Percentiles rank a stretch among this genome's conserved stretches.
phyloP scores from a whole-genome alignment of 2,797 vertebrate species.

The Alca torda region DNA sequence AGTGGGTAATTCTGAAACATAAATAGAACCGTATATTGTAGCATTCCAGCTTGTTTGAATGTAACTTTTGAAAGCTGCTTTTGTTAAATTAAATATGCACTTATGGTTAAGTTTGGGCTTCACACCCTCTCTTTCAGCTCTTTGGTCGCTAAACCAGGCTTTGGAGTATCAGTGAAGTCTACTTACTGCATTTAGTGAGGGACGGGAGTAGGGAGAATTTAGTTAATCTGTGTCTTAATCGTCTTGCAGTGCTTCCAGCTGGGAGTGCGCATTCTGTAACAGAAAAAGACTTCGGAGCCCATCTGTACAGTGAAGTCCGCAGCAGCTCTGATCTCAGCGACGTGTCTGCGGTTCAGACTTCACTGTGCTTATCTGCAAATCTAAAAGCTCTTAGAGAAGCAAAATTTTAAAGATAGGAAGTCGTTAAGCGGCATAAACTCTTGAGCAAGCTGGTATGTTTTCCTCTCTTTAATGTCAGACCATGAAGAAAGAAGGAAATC shows the following conservation, averaged over 20 bases:
- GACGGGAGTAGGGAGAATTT: not conserved
- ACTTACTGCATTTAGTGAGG: not conserved
- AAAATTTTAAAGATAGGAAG: not conserved
- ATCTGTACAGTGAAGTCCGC: not conserved
- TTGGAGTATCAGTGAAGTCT: not conserved
- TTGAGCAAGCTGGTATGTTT: not conserved
- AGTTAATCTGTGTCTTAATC: not conserved
- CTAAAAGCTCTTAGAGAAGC: not conserved
- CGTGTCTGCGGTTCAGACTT: not conserved
- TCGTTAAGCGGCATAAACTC: not conserved
- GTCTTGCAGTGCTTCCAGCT: not conserved
- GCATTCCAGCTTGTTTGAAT: not conserved
- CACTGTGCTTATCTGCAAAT: not conserved
- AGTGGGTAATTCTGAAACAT: not conserved
- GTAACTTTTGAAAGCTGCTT: not conserved
- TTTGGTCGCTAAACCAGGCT: not conserved
- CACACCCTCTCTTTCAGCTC: not conserved
- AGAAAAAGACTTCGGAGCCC: not conserved
- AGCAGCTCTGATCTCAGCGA: not conserved
- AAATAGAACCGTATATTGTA: not conserved
- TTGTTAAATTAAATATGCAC: not conserved
- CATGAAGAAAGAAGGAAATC: not conserved
- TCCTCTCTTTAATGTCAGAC: not conserved
- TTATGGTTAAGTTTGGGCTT: not conserved
- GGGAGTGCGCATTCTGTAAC: not conserved